Evolutionary conservation across 2,888 invertebrate genomes (phyloP), one percentile per base, ranked within the genome.

Genomic region (Hofmannophila pseudospretella): DNA sequence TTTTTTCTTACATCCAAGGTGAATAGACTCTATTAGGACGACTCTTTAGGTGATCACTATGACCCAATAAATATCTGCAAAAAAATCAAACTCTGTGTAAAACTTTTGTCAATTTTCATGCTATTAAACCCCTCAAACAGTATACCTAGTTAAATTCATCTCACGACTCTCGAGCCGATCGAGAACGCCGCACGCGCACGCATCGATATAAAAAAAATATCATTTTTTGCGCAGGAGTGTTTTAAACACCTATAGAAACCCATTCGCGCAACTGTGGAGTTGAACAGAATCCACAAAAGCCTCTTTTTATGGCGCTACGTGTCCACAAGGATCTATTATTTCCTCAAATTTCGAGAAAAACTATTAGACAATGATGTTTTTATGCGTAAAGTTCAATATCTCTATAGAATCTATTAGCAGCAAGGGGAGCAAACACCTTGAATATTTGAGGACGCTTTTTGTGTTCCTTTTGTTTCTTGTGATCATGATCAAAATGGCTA

Each of bases 241-340:
- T 49, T 58, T 54, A 56, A 57, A 50, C 43, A 36, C 39, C 45
- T 50, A 49, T 46, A 45, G 51, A 49, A 58, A 55, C 48, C 49
- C 41, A 49, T 54, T 47, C 51, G 51, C 52, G 59, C 58, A 56
- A 51, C 51, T 43, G 50, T 51, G 54, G 52, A 59, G 51, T 50
- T 49, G 55, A 63, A n/a, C 61, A 57, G 41, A 36, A 23, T 40
- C 39, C 35, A 64, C 61, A 70, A 70, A 55, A 47, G 38, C 41
- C 42, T 45, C 59, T 64, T 58, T 60, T 62, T 51, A 48, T 49
- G 40, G 44, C 41, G 32, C 41, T 44, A 47, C 47, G 54, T 34
- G 36, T 11, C 31, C 2, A 9, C 25, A 3, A 13, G 32, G 13
- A 30, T 34, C 26, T 14, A 36, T 37, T 36, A 36, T 27, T 9